Evolutionary conservation across 2,113 vertebrate species (phyloP), one percentile per base, ranked within the genome.

Genomic region (Felis chaus): DNA sequence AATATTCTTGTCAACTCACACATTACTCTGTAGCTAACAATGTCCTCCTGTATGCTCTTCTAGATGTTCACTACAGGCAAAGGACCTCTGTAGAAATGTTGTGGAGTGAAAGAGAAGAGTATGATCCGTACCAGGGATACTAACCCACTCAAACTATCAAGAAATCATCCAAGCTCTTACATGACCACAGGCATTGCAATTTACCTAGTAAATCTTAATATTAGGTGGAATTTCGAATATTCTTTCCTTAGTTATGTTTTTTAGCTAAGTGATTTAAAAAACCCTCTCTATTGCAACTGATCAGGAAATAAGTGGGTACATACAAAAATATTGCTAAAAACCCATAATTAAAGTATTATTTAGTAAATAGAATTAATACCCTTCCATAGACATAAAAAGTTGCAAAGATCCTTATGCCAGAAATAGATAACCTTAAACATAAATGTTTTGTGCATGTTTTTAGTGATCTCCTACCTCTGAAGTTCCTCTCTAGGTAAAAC

Each of bases 291-390:
- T 9, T 83, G 23, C 41, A 81, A 31, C 31, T 86, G 4, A 73
- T 55, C 57, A 83, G 12, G 1, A 74, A 91, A 93, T 94, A 83
- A 95, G 29, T 61, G 16, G 87, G 9, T 14, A 88, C 55, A 93
- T 92, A 86, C 66, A 55, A 82, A 98, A 96, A 36, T 89, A 74
- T 48, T 55, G 0, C 36, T 87, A 36, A 94, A 88, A 71, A 3
- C 80, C 11, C 55, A 23, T 63, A 7, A 8, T 71, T 61, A n/a
- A 57, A 61, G 53, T 83, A 79, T 80, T 25, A 65, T 61, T 83
- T 55, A 85, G 11, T 45, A 55, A 94, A 48, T 31, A 50, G 25
- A 80, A 91, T 86, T 76, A 93, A 88, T 55, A 79, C 0, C 2
- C 57, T 90, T 36, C 7, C 1, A 92, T 19, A 55, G 3, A 3